Base-by-base conservation (phyloP, 2,797 vertebrate genomes). In the Semaprochilodus insignis region DNA sequence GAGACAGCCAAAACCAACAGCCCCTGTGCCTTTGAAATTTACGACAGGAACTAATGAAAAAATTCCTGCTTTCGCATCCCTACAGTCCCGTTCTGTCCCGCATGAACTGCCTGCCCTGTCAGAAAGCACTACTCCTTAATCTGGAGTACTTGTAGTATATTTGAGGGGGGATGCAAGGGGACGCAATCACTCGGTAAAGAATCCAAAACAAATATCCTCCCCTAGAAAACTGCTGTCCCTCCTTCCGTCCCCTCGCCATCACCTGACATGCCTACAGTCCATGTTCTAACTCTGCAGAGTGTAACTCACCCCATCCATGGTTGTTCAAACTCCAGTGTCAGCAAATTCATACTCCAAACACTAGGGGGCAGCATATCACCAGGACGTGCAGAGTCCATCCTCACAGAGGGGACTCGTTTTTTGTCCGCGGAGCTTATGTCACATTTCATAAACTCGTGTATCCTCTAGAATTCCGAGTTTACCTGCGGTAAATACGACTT, bases 11-110 rank as follows among this genome's bases (percentile, higher is more conserved):
- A 54, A 54, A 73, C 52, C 51, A 73, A 55, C 71, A 73, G 67
- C 52, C 71, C 51, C 16, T 51, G 52, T 19, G 23, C 17, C 25
- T 73, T 31, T 74, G 44, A 65, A 65, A 74, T 83, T 76, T 70
- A 77, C 66, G 59, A 60, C 74, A 77, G 74, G 83, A 81, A 60
- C 66, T 79, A 67, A 72, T 81, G 75, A 77, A 77, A 81, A 77
- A 54, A 74, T 70, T 76, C 55, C 57, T 63, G 23, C 54, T 21
- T 65, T 44, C 36, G 25, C 59, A 40, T 70, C 69, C 69, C 74
- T 36, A 59, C 36, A 70, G 71, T 54, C 21, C 27, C n/a, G 19
- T 57, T 81, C 51, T 62, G 55, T 72, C 27, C 36, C 44, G 67
- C 40, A n/a, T 23, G 21, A 21, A 36, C 40, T 8, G 2, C 17